Base-by-base conservation (phyloP, 1,140 invertebrate genomes). In the Drosophila sp. region DNA sequence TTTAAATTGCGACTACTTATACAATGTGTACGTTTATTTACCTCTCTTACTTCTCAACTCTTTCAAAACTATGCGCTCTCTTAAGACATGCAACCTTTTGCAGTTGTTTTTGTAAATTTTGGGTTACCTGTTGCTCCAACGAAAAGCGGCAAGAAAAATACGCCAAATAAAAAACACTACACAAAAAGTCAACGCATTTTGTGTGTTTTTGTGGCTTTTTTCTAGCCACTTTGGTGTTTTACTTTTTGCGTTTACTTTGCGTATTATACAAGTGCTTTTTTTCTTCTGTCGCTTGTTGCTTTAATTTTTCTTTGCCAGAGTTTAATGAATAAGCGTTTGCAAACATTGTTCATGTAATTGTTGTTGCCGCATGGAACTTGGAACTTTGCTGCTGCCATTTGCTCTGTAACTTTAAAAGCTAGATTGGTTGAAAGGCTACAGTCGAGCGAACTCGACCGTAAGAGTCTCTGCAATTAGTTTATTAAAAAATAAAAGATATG, bases 101-200 rank as follows among this genome's bases (percentile, higher is more conserved):
- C 25, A 41, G 34, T 21, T 21, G 4, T 5, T 62, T 43, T 45
- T 58, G 34, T 63, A 13, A 62, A 43, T 56, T 57, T 54, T 50
- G 48, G 36, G 18, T 59, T 72, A 58, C 53, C 65, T 87, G 82
- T 87, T 89, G 82, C 82, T 78, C 78, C 75, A 89, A 72, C 71
- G 32, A 70, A 58, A 56, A 62, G 43, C 57, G 38, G 16, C 27
- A 53, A 27, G 7, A 32, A 11, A 45, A 18, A 9, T 45, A n/a
- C 27, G 32, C 51, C 14, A 9, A 41, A 66, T 58, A 69, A 53
- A 46, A 57, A 83, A 78, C 29, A 65, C 40, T 56, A 48, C 53
- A 59, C 14, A 61, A 54, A 69, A 70, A 62, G 38, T 63, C 29
- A 58, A 70, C 64, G 57, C 48, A 67, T 69, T 70, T 65, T 50